These are phyloP conservation scores for Leucoma salicis DNA, from an alignment of 2,888 invertebrate genomes.

Conservation along the genomic window DNA sequence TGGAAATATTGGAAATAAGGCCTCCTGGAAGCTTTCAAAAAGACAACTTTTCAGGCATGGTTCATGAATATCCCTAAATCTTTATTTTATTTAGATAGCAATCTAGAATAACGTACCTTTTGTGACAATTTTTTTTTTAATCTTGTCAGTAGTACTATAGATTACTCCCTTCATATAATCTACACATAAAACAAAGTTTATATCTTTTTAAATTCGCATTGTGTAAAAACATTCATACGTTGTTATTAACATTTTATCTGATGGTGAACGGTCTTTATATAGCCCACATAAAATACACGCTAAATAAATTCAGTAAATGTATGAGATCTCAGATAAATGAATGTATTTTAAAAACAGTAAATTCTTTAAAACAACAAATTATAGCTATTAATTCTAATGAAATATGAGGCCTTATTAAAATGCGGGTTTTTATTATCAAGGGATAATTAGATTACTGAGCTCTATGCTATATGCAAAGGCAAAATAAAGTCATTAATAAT, in stretches of 20 bases:
- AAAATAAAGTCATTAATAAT: conserved; percentile 7
- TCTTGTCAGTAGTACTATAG: too few species aligned
- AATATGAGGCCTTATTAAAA: conserved; percentile 24
- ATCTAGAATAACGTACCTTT: too few species aligned
- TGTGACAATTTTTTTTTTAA: too few species aligned
- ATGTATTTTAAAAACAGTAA: background rate
- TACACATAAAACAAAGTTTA: too few species aligned
- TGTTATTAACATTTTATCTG: background rate
- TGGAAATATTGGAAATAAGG: too few species aligned
- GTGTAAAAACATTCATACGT: too few species aligned
- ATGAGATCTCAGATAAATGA: background rate
- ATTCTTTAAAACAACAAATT: conserved; percentile 5
- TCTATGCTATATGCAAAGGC: conserved; percentile 15
- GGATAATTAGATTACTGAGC: background rate
- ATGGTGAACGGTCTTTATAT: background rate
- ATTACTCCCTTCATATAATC: too few species aligned
- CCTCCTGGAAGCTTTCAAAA: too few species aligned
- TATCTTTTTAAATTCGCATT: too few species aligned
- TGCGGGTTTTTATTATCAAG: background rate
- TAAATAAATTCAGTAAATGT: background rate
- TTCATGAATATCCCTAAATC: too few species aligned
- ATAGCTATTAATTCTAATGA: conserved; percentile 20
- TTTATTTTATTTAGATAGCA: too few species aligned
- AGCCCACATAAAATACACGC: background rate
- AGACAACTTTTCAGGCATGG: too few species aligned